A percentile compares a stretch with the other conserved stretches of the same genome.
Conservation (phyloP, 2,888 invertebrate species). For the Oscheius sp. region DNA sequence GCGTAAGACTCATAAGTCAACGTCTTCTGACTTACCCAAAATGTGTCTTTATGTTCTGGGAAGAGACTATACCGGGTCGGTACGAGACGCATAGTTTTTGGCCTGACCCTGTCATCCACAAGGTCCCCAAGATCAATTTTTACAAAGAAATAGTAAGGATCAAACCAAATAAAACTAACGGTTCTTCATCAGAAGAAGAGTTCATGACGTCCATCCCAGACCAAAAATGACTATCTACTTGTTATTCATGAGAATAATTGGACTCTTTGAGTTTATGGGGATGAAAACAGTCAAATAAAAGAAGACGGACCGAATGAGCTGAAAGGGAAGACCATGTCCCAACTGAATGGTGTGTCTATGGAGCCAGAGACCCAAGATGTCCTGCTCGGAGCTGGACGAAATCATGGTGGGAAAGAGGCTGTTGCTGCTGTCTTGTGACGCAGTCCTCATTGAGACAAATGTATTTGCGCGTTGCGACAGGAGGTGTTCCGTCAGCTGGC, state of each 20-base stretch:
- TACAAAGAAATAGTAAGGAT: too few species aligned
- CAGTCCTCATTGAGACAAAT: conserved; percentile 36
- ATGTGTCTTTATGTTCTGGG: too few species aligned
- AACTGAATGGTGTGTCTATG: conserved; percentile 8
- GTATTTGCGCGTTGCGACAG: conserved; percentile 35
- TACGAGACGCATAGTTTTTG: too few species aligned
- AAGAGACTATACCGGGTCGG: too few species aligned
- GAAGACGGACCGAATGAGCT: conserved; percentile 21
- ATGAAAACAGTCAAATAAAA: neutral
- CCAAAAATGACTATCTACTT: too few species aligned
- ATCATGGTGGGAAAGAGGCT: neutral
- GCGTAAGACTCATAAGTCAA: too few species aligned
- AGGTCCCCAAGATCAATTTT: too few species aligned
- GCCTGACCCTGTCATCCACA: too few species aligned
- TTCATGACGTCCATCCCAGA: too few species aligned
- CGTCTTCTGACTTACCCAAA: too few species aligned
- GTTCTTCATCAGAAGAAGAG: neutral
- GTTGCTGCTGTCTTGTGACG: conserved; percentile 17
- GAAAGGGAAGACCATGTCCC: conserved; percentile 5
- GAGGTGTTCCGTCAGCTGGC: conserved; percentile 36
- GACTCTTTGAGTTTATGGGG: too few species aligned
- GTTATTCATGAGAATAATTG: too few species aligned
- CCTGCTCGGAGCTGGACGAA: neutral
- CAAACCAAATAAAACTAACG: neutral
- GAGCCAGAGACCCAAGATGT: conserved; percentile 13